These are phyloP conservation scores for Dipodomys merriami DNA, from an alignment of 2,113 vertebrate genomes.

Conservation along the genomic window DNA sequence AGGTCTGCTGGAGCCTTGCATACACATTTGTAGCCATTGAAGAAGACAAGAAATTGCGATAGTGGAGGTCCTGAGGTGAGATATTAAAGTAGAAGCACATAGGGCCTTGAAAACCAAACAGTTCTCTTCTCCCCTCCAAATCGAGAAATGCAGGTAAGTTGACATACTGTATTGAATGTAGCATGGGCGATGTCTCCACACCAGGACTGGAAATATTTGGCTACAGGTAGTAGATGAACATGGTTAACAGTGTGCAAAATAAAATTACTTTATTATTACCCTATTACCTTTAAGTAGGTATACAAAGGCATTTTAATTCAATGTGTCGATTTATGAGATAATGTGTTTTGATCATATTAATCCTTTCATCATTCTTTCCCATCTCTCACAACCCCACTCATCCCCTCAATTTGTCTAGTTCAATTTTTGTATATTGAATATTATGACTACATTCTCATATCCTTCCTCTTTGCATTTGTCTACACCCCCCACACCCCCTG, in stretches of 20 bases:
- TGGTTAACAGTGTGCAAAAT: neutral
- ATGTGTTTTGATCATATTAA: too few relatives aligned
- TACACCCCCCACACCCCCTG: too few relatives aligned
- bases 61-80: neutral
- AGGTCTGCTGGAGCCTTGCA: constrained; percentile 4
- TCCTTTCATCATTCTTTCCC: too few relatives aligned
- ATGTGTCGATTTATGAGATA: too few relatives aligned
- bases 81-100: neutral
- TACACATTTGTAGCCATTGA: neutral
- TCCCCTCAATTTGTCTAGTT: too few relatives aligned
- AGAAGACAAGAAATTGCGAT: neutral
- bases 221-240: neutral
- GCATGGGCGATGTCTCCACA: fast-evolving
- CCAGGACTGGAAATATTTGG: neutral
- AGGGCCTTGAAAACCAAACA: neutral
- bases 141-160: neutral
- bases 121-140: neutral
- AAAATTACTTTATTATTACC: neutral
- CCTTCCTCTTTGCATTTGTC: too few relatives aligned
- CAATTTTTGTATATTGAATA: too few relatives aligned
- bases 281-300: too few relatives aligned
- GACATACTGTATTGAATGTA: neutral
- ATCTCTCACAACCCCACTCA: too few relatives aligned
- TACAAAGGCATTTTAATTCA: too few relatives aligned
- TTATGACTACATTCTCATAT: too few relatives aligned